Evolutionary conservation across 2,797 vertebrate species (phyloP).

Genomic region (Myotis vivesi): DNA sequence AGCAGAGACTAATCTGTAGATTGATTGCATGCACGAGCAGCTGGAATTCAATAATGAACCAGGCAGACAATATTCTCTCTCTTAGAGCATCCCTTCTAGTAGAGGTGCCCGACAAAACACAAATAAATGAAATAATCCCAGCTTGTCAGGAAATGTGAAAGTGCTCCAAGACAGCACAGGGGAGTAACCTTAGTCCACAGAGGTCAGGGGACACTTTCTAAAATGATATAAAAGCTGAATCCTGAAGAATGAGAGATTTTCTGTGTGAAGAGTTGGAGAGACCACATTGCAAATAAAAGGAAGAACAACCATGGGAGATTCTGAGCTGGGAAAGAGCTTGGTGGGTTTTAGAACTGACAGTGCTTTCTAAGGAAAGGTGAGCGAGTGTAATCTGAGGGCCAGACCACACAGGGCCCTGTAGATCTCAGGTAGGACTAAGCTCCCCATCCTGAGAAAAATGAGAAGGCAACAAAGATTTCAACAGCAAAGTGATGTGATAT

Average conservation of each 20-base stretch:
- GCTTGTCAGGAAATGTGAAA: background rate
- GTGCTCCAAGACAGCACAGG: background rate
- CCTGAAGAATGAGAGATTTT: background rate
- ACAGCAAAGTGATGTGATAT: background rate
- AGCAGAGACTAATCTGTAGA: background rate
- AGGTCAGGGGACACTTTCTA: background rate
- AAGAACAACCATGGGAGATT: background rate
- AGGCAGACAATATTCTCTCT: background rate
- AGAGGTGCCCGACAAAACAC: background rate
- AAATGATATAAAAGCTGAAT: background rate
- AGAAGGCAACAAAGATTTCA: background rate
- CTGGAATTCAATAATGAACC: background rate
- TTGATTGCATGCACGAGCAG: background rate
- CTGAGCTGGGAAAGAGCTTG: background rate
- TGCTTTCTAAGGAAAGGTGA: background rate
- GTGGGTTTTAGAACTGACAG: background rate
- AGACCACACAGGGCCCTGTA: background rate
- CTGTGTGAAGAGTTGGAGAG: background rate
- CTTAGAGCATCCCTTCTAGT: background rate
- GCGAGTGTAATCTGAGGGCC: background rate
- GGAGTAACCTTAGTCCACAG: background rate
- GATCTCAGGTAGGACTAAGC: background rate
- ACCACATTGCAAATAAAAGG: background rate
- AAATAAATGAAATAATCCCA: constrained; percentile 7
- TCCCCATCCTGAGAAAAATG: background rate